Evolutionary conservation across 2,113 vertebrate genomes (phyloP), one percentile per base, ranked within the genome.

Genomic region (Lota lota): DNA sequence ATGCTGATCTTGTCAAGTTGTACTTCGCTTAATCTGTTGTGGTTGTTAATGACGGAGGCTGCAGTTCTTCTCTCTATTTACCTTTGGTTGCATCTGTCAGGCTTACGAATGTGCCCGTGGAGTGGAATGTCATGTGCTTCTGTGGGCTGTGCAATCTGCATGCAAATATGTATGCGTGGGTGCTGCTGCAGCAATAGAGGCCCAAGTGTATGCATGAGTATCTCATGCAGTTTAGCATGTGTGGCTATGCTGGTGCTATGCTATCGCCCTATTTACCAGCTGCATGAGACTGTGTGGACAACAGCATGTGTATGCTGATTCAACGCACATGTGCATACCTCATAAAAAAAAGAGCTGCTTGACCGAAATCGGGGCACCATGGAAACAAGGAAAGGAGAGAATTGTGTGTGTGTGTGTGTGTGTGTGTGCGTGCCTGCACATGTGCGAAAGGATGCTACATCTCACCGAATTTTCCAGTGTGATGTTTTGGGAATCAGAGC

Each of bases 351-450:
- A 87, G 83, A 66, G 56, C 69, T 53, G 68, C 80, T 75, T 88
- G 87, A 89, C 87, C 85, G 90, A 74, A 83, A 83, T 84, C 61
- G 69, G 66, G 75, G 80, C 70, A 40, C 83, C 87, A 89, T 88
- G 88, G 85, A 85, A 88, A 90, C 79, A n/a, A 69, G 76, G 59
- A 68, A 67, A 56, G 50, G 60, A 70, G 58, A 16, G 22, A 68
- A 33, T 8, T 54, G 47, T 68, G 28, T 54, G 67, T 59, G n/a
- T 57, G 22, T 67, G 18, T 66, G 50, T 64, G 10, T 22, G 63
- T 50, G 15, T 47, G 47, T 65, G 20, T 21, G 36, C 22, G 47
- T 50, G n/a, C 1, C 21, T 33, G 11, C 28, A 8, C n/a, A 8
- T 67, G 51, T 67, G 14, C 14, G 16, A 56, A 7, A 56, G 53